A percentile compares a stretch with the other conserved stretches of the same genome.
Evolutionary conservation across 2,113 vertebrate genomes (phyloP).

Genomic region (Grammomys surdaster): DNA sequence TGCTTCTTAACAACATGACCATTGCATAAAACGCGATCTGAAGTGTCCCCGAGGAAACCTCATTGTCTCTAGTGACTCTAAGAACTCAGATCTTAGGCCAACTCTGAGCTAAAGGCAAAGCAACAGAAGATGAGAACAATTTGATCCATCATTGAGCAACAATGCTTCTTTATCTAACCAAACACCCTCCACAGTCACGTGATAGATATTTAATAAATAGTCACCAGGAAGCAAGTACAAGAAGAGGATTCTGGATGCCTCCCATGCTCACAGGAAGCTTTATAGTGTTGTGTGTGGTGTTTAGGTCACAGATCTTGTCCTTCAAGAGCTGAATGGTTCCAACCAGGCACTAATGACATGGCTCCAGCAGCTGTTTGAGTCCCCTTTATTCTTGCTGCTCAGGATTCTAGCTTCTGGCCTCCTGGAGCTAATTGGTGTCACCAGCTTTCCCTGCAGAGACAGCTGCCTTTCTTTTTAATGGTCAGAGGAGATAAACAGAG

Average conservation of each 20-base stretch:
- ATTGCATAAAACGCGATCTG: neutral
- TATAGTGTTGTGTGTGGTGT: neutral
- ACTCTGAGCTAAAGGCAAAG: slow-evolving; percentile 13
- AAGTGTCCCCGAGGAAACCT: neutral
- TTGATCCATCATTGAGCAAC: neutral
- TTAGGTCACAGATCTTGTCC: slow-evolving; percentile 42
- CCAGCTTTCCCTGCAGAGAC: slow-evolving; percentile 57
- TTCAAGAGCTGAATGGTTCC: neutral
- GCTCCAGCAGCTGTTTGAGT: slow-evolving; percentile 35
- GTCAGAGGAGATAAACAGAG: slow-evolving; percentile 74
- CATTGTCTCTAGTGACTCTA: neutral
- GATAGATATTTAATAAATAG: neutral
- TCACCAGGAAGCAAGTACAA: neutral
- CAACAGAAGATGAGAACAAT: neutral
- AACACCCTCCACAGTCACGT: neutral
- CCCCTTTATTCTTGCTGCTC: slow-evolving; percentile 34
- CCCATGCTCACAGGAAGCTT: neutral
- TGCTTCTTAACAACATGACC: slow-evolving; percentile 28
- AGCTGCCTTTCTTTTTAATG: slow-evolving; percentile 73
- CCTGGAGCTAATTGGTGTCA: slow-evolving; percentile 67
- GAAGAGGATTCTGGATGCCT: neutral
- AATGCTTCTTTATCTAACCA: slow-evolving; percentile 35
- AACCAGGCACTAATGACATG: slow-evolving; percentile 28
- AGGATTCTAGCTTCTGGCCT: slow-evolving; percentile 19
- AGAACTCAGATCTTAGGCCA: neutral